Evolutionary conservation across 2,888 invertebrate species (phyloP), one percentile per base, ranked within the genome.

Genomic region (Steinernema carpocapsae): DNA sequence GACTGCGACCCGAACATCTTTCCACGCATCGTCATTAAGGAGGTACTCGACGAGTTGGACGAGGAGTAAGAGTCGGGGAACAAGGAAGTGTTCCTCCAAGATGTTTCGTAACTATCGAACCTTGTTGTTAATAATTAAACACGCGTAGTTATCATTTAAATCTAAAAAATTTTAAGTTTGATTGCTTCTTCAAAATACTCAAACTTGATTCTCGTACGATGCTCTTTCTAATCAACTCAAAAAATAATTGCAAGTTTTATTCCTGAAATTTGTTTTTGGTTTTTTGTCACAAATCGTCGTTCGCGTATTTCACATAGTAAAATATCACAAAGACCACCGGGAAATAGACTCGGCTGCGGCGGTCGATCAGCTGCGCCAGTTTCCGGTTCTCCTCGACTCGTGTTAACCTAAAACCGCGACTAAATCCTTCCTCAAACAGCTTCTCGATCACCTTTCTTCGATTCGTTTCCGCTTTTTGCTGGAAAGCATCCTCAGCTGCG

Each of bases 281-380:
- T 64, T 32, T 51, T 3, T 26, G 4, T 56, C 56, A 64, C 26
- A 64, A 26, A 17, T 77, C 74, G 70, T 78, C 77, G 71, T 72
- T 76, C 0, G 80, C 81, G 29, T 78, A 80, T 24, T 79, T 75
- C 10, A 82, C 56, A 71, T 85, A 85, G 72, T 84, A 85, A 78
- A 85, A 85, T 10, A 84, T 29, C 26, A 83, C 52, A 76, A 85
- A 85, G 12, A 82, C 82, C 14, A 84, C 64, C 0, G 85, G 85
- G 72, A 85, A 85, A n/a, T 78, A 79, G 0, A 82, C 64, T 4
- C 85, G 81, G 48, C 82, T 79, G 22, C 75, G 74, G 10, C 81
- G 75, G 73, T 83, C 83, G 71, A 83, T 82, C 42, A 77, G 42
- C 51, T 83, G 83, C 0, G 83, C 83, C 59, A 77, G 79, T 71